These are phyloP conservation scores for Macrobrachium nipponense DNA, from an alignment of 1,140 invertebrate species.

Conservation along the genomic window DNA sequence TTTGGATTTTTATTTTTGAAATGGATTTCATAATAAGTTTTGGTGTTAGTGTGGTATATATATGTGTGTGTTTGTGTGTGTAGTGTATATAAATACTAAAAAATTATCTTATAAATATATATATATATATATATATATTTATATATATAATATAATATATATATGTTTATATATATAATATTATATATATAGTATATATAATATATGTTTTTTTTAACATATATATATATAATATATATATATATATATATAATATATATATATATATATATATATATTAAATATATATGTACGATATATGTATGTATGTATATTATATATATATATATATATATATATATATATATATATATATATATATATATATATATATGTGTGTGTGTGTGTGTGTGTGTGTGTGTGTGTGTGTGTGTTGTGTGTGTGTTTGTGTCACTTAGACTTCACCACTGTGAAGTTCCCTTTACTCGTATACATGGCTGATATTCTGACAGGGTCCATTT, in stretches of 20 bases:
- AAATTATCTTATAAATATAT: too few species aligned
- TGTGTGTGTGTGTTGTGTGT: background rate
- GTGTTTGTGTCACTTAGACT: too few species aligned
- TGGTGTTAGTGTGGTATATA: background rate
- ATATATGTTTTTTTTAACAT: background rate
- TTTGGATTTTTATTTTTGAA: background rate
- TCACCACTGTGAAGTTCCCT: too few species aligned
- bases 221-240: background rate
- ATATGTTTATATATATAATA: too few species aligned
- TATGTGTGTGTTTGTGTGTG: background rate
- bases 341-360: slow-evolving; percentile 5
- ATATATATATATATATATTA: slow-evolving; percentile 9
- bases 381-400: background rate
- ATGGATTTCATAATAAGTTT: background rate
- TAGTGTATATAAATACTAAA: too few species aligned
- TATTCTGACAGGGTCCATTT: too few species aligned
- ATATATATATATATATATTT: too few species aligned
- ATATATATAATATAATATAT: too few species aligned
- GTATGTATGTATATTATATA: slow-evolving; percentile 2
- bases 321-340: background rate
- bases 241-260: slow-evolving; percentile 10
- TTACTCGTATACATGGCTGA: too few species aligned
- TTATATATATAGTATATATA: too few species aligned
- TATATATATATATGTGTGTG: background rate
- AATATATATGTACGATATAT: background rate